phyloP scores from a whole-genome alignment of 2,888 invertebrate genomes.

The Frankliniella fusca region DNA sequence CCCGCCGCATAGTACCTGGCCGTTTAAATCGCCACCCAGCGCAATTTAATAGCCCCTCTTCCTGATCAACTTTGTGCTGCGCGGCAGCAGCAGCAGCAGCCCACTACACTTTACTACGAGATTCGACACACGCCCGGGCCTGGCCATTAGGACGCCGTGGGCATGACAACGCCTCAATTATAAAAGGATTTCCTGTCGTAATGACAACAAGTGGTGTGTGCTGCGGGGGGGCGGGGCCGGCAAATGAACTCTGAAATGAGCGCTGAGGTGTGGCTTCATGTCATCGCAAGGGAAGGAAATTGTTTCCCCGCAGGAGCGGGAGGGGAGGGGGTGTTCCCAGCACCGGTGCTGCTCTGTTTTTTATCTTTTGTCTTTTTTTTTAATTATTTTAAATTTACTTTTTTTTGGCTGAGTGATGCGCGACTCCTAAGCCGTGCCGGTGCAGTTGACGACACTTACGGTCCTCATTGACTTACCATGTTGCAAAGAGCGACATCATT shows the following conservation, averaged over 20 bases:
- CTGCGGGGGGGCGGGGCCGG: not conserved
- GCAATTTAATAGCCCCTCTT: not conserved
- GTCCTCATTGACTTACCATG: no score
- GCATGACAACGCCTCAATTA: not conserved
- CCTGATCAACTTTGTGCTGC: not conserved
- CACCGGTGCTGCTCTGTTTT: no score
- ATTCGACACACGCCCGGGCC: not conserved
- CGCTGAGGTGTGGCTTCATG: not conserved
- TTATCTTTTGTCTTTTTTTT: not conserved
- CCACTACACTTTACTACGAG: not conserved
- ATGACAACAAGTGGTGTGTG: not conserved
- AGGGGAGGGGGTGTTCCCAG: no score
- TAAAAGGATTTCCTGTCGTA: not conserved
- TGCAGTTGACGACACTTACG: no score
- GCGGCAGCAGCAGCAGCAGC: not conserved
- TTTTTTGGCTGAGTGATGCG: not conserved
- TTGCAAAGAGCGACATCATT: no score
- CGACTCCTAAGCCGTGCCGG: no score
- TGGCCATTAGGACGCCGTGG: not conserved
- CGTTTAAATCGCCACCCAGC: not conserved
- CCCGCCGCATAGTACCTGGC: not conserved
- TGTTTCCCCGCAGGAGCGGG: not conserved
- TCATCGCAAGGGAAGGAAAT: not conserved
- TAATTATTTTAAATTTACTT: not conserved
- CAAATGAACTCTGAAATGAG: not conserved